Evolutionary conservation across 2,113 vertebrate species (phyloP).

Genomic region (Sebastes fasciatus): DNA sequence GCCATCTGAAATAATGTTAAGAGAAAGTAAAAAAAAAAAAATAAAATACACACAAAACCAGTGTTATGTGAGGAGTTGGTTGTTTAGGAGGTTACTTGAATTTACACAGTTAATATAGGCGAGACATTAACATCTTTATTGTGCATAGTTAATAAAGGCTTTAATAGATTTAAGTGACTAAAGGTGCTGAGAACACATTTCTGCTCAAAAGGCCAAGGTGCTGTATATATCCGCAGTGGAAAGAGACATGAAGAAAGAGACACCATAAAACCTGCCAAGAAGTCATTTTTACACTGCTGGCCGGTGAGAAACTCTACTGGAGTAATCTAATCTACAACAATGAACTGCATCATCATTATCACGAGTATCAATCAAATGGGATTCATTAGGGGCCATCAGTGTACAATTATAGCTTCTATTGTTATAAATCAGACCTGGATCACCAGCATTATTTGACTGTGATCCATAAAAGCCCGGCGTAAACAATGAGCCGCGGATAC

Average conservation of each 20-base stretch:
- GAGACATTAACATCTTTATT: constrained; percentile 32
- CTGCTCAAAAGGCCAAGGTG: neutral
- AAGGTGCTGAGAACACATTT: constrained; percentile 20
- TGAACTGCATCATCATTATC: constrained; percentile 57
- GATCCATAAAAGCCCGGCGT: constrained; percentile 59
- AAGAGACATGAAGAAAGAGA: constrained; percentile 24
- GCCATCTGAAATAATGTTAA: constrained; percentile 86
- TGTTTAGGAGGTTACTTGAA: constrained; percentile 9
- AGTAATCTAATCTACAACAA: constrained; percentile 48
- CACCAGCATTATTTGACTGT: constrained; percentile 45
- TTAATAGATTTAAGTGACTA: constrained; percentile 26
- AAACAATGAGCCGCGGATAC: constrained; percentile 65
- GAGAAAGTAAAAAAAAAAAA: constrained; percentile 4
- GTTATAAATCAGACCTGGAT: constrained; percentile 66
- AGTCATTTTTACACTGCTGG: constrained; percentile 10
- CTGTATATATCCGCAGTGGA: constrained; percentile 8
- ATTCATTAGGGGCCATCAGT: constrained; percentile 59
- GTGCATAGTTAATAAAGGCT: constrained; percentile 28
- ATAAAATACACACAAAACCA: neutral
- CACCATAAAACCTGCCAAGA: constrained; percentile 24
- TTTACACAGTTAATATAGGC: constrained; percentile 14
- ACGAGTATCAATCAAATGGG: constrained; percentile 63
- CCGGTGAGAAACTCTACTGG: constrained; percentile 32
- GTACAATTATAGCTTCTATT: constrained; percentile 56
- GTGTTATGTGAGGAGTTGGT: neutral